Percentiles rank a stretch among this genome's conserved stretches.
Evolutionary conservation across 2,888 invertebrate species (phyloP).

Genomic region (Tetragnatha montana): DNA sequence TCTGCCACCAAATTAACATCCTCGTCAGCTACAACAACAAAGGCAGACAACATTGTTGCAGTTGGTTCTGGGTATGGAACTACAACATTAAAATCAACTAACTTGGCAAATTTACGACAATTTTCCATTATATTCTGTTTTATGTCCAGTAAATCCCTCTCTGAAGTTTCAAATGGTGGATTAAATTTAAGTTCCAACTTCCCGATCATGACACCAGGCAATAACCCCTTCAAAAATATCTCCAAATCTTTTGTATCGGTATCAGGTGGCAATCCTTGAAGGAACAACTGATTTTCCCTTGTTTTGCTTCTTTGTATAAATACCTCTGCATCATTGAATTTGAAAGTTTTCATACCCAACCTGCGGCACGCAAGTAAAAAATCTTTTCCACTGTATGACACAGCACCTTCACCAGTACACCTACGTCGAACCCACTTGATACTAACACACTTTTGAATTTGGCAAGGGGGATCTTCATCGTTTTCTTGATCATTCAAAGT

Average conservation of each 20-base stretch:
- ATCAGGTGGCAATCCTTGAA: conserved; percentile 44
- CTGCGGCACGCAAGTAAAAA: conserved; percentile 41
- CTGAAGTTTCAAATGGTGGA: conserved; percentile 55
- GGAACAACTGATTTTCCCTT: conserved; percentile 20
- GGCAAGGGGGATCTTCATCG: conserved; percentile 5
- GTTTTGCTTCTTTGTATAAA: conserved; percentile 27
- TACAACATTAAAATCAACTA: conserved; percentile 35
- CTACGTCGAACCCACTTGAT: conserved; percentile 49
- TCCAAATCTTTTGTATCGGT: conserved; percentile 28
- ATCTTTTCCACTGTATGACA: not conserved
- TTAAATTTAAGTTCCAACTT: conserved; percentile 24
- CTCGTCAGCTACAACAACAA: conserved; percentile 31
- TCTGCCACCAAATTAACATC: conserved; percentile 23
- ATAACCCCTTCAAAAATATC: not conserved
- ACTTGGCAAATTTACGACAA: conserved; percentile 10
- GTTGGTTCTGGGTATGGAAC: conserved; percentile 26
- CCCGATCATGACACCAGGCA: conserved; percentile 22
- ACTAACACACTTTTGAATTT: conserved; percentile 37
- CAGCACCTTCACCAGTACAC: not conserved
- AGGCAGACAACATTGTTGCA: conserved; percentile 56
- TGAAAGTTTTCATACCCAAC: conserved; percentile 7
- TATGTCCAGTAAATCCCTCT: conserved; percentile 26
- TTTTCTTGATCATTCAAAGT: conserved; percentile 14
- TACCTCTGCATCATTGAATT: conserved; percentile 18
- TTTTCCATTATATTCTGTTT: conserved; percentile 20